phyloP scores from a whole-genome alignment of 2,797 vertebrate species.

The Siniperca scherzeri region DNA sequence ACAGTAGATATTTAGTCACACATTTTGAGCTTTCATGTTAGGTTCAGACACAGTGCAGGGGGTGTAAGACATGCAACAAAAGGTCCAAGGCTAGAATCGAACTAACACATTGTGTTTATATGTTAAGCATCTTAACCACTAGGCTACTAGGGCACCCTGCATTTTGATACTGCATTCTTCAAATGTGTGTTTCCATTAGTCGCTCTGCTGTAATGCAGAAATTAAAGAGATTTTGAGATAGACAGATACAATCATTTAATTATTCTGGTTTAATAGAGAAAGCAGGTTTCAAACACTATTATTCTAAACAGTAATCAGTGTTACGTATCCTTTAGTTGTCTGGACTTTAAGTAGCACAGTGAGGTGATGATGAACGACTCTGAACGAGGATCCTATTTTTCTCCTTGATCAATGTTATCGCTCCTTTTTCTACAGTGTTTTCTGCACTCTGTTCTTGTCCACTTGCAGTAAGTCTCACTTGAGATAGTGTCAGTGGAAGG shows the following conservation, averaged over 20 bases:
- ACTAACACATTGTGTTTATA: background rate
- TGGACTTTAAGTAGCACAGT: constrained; percentile 52
- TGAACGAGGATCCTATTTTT: constrained; percentile 71
- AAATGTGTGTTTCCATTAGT: background rate
- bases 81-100: background rate
- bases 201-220: constrained; percentile 12
- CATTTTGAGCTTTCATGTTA: background rate
- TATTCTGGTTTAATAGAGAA: constrained; percentile 46
- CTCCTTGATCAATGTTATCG: constrained; percentile 83
- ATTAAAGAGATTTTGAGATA: constrained; percentile 19
- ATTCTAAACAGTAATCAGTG: constrained; percentile 55
- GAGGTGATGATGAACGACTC: constrained; percentile 75
- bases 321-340: constrained; percentile 45
- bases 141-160: background rate
- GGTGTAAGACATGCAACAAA: background rate
- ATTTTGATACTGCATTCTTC: background rate
- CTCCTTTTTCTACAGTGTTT: constrained; percentile 51
- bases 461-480: constrained; percentile 78
- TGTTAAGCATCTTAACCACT: background rate
- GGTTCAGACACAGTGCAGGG: background rate
- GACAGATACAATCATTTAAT: constrained; percentile 61
- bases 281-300: constrained; percentile 38
- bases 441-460: constrained; percentile 68
- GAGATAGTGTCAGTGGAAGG: constrained; percentile 83
- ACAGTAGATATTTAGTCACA: background rate